phyloP scores from a whole-genome alignment of 2,113 vertebrate genomes.

The Lanius collurio region DNA sequence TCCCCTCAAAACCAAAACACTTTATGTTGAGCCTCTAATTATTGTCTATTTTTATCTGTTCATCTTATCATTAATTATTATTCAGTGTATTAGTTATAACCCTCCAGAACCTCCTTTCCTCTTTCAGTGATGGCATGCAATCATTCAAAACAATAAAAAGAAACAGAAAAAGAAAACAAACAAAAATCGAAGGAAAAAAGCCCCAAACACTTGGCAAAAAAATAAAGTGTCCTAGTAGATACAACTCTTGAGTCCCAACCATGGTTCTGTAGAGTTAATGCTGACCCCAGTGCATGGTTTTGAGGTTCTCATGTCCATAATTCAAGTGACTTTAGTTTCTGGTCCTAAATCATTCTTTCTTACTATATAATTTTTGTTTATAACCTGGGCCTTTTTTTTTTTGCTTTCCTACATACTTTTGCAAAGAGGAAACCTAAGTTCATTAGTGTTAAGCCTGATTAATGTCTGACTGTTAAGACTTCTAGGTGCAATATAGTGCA shows the following conservation, averaged over 20 bases:
- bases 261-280: not conserved
- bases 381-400: not conserved
- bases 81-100: not conserved
- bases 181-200: not conserved
- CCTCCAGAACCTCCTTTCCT: not conserved
- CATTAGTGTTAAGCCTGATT: not conserved
- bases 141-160: not conserved
- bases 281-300: not conserved
- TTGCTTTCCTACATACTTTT: not conserved
- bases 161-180: not conserved
- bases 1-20: not conserved
- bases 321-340: not conserved
- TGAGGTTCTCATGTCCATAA: not conserved
- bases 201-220: not conserved
- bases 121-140: not conserved
- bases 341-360: not conserved
- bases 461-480: not conserved
- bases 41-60: not conserved
- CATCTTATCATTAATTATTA: not conserved
- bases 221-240: not conserved
- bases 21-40: not conserved
- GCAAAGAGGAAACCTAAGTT: not conserved
- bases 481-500: not conserved
- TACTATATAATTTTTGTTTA: not conserved
- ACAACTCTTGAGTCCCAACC: not conserved